These are phyloP conservation scores for Lota lota DNA, from an alignment of 2,113 vertebrate species.

Conservation along the genomic window DNA sequence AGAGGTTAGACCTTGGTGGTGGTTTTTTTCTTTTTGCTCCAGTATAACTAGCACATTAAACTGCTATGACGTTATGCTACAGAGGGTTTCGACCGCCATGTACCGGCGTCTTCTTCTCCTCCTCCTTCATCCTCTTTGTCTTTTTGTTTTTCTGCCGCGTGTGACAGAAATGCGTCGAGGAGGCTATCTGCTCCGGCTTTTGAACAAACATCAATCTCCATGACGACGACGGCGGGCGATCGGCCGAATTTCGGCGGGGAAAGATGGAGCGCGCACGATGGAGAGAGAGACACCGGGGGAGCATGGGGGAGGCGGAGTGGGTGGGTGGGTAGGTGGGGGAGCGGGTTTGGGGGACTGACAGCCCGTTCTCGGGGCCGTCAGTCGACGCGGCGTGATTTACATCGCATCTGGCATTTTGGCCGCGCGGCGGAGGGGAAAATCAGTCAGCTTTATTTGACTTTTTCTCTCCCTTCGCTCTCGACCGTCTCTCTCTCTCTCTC, in stretches of 20 bases:
- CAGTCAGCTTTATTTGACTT: slow-evolving; percentile 80
- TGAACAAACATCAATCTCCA: slow-evolving; percentile 78
- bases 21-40: slow-evolving; percentile 24
- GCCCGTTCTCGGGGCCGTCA: slow-evolving; percentile 58
- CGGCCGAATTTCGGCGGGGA: slow-evolving; percentile 64
- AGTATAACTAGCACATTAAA: slow-evolving; percentile 55
- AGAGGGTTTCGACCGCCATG: slow-evolving; percentile 58
- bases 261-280: no score
- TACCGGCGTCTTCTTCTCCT: no score
- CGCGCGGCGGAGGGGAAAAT: slow-evolving; percentile 62
- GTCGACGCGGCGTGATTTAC: slow-evolving; percentile 73
- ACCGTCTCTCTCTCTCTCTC: no score
- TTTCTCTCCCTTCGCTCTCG: slow-evolving; percentile 23
- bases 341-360: slow-evolving; percentile 68
- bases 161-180: slow-evolving; percentile 73
- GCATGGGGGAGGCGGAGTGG: no score
- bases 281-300: no score
- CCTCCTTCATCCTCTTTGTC: no score
- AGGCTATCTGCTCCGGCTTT: slow-evolving; percentile 40
- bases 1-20: slow-evolving; percentile 36
- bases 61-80: slow-evolving; percentile 53
- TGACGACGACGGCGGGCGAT: slow-evolving; percentile 57
- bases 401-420: slow-evolving; percentile 73
- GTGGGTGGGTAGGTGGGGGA: no score
- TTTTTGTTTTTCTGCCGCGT: slow-evolving; percentile 62